Base-by-base conservation (phyloP, 2,888 invertebrate genomes). In the Mayetiola destructor region DNA sequence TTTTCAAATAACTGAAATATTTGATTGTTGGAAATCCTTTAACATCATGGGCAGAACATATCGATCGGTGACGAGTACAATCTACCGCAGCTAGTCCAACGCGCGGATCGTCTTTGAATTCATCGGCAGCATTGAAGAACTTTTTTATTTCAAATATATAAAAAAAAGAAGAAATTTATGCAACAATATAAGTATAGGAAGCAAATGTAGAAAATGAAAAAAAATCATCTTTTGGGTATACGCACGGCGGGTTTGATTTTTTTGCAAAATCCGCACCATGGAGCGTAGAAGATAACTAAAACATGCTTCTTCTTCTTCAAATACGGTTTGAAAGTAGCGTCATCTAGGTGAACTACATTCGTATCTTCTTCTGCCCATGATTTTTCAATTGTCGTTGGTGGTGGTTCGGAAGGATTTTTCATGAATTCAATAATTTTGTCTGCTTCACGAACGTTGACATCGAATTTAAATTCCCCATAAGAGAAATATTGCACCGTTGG, bases 261-360 rank as follows among this genome's bases (percentile, higher is more conserved):
- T 68, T 91, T 91, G 68, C 91, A 92, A 69, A 91, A 90, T 0
- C 90, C 90, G 69, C 92, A 92, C 91, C 91, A 93, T 12, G 92
- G 92, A 0, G 92, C 91, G 70, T 92, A 92, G 72, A 92, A 93
- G 84, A 92, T 90, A 59, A 91, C 82, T 55, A 93, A 67, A 2
- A 84, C 86, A 71, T 92, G 89, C 65, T 89, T 90, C 72, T 89
- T 84, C 69, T 88, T 88, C 68, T 87, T 86, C 40, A 92, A 75
- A 55, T 83, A 78, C 52, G 78, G 69, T 64, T 84, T 82, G 72
- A 90, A 91, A 59, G 74, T 80, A 59, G 83, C 78, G 42, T 84
- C 79, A 63, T 77, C 79, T 56, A 91, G 77, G 73, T 91, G 90
- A 42, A 85, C 76, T 52, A 93, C 88, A 62, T 84, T 77, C 2